Evolutionary conservation across 1,140 invertebrate species (phyloP).

Genomic region (Sweltsa coloradensis): DNA sequence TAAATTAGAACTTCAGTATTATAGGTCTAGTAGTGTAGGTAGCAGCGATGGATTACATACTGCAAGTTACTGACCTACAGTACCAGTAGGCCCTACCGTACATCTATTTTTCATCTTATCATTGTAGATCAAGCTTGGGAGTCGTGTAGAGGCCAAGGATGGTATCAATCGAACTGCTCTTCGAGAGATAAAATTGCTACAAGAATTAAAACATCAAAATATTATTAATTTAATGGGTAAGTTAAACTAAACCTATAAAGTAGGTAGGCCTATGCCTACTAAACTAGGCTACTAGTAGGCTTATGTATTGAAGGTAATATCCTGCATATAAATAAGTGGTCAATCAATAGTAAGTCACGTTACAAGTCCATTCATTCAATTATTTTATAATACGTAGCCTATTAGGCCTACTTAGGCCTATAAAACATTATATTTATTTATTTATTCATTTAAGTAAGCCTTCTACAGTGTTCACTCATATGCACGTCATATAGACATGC

Average conservation of each 20-base stretch:
- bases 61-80: not conserved
- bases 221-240: conserved; percentile 75
- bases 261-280: too few relatives aligned
- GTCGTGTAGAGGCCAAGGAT: conserved; percentile 85
- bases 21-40: not conserved
- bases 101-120: conserved; percentile 11
- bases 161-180: conserved; percentile 97
- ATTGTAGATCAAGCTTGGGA: conserved; percentile 88
- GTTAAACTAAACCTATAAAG: conserved; percentile 8
- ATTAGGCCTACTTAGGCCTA: too few relatives aligned
- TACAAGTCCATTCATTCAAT: too few relatives aligned
- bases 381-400: too few relatives aligned
- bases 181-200: conserved; percentile 94
- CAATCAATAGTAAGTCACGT: too few relatives aligned
- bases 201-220: conserved; percentile 92
- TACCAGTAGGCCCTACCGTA: not conserved
- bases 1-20: not conserved
- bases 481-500: too few relatives aligned
- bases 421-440: too few relatives aligned
- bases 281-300: too few relatives aligned
- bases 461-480: too few relatives aligned
- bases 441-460: too few relatives aligned
- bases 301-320: too few relatives aligned
- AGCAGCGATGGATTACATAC: not conserved
- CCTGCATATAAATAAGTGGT: too few relatives aligned